Conservation (phyloP, 2,113 vertebrate species). For the Phocoena phocoena region DNA sequence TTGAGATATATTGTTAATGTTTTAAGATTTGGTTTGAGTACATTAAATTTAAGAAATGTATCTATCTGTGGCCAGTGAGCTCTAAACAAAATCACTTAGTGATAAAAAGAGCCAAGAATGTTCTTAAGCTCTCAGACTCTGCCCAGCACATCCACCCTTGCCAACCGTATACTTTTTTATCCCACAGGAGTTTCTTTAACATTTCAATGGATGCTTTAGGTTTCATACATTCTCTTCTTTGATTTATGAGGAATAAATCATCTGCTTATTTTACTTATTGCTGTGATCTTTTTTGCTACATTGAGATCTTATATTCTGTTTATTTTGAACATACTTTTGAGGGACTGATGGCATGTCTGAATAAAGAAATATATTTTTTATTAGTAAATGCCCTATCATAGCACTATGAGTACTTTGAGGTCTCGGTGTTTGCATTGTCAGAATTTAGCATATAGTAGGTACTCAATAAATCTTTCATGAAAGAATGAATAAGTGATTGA, state of each 20-base stretch:
- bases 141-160: accelerated
- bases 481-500: conserved; percentile 37
- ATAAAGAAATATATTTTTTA: background rate
- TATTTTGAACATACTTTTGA: background rate
- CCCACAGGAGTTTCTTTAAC: background rate
- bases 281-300: background rate
- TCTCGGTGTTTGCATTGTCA: background rate
- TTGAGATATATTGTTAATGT: conserved; percentile 48
- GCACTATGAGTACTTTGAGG: background rate
- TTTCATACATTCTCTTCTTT: conserved; percentile 13
- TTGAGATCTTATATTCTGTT: conserved; percentile 23
- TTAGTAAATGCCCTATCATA: background rate
- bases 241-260: background rate
- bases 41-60: conserved; percentile 12
- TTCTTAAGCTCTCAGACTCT: background rate
- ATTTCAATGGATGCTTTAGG: accelerated
- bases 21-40: conserved; percentile 35
- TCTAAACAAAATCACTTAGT: background rate
- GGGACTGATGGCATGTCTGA: conserved; percentile 13
- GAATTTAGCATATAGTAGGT: background rate
- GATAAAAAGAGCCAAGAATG: background rate
- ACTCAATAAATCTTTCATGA: background rate
- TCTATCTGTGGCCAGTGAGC: conserved; percentile 23
- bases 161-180: background rate
- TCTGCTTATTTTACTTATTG: conserved; percentile 5